Evolutionary conservation across 2,888 invertebrate species (phyloP), one percentile per base, ranked within the genome.

Genomic region (Ctenicera cuprea): DNA sequence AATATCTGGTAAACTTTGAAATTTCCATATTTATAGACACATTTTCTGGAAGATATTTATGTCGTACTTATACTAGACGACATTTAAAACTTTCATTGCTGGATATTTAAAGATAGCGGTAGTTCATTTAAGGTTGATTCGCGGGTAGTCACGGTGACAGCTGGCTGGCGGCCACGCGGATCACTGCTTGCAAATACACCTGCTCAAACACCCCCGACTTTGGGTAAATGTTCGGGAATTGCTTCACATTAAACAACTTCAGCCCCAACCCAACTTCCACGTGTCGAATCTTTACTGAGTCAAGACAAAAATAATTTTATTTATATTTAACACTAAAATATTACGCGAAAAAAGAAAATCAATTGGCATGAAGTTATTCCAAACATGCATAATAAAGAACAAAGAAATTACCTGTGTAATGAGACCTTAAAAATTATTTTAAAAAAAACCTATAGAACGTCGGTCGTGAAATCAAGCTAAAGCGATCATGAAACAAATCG

Each of bases 171-270:
- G 80, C 81, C 82, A 79, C 83, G 82, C 82, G 84, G 83, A 85
- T 84, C 84, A 79, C 80, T 80, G 83, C 82, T 83, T 78, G 84
- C 83, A 85, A 85, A 85, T 86, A 85, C 85, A 86, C 85, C 85
- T 86, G 85, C 85, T 79, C 85, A 84, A 85, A 85, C 82, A 84
- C 80, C 78, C 78, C 73, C 77, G 74, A 68, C 70, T 48, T 59
- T 4, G 48, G 54, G 37, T 63, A 57, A 73, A 73, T 66, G 65
- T 62, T 74, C 48, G 20, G 41, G 43, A 59, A 74, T 64, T 74
- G 61, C 61, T 61, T 65, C 65, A 52, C 74, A 68, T 74, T 74
- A 67, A 67, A 30, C 50, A 52, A 52, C 48, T 20, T 37, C 37
- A 37, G 37, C 26, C 62, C 59, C n/a, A 12, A 48, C 30, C 22